These are phyloP conservation scores for Acleris laterana DNA, from an alignment of 2,888 invertebrate genomes.

Conservation along the genomic window DNA sequence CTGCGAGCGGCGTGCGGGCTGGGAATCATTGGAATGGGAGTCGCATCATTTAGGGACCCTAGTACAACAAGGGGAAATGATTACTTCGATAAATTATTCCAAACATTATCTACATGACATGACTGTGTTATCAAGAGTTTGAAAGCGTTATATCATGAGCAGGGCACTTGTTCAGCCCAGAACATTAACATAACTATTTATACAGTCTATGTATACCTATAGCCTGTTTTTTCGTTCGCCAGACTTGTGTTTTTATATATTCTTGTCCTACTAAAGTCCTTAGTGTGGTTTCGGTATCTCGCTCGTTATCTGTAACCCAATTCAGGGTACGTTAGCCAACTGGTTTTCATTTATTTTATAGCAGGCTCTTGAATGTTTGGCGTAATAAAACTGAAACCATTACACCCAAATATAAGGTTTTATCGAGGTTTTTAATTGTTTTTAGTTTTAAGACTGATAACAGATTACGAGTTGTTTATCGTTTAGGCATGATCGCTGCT, in stretches of 20 bases:
- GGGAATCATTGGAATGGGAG: background rate
- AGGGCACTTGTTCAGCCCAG: no score
- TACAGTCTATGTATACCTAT: no score
- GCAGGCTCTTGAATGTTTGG: slow-evolving; percentile 23
- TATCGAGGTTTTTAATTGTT: slow-evolving; percentile 28
- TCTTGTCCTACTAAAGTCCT: slow-evolving; percentile 29
- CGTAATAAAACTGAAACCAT: slow-evolving; percentile 28
- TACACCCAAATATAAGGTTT: slow-evolving; percentile 17
- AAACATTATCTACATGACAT: no score
- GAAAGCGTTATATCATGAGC: no score
- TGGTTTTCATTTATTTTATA: slow-evolving; percentile 29
- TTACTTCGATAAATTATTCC: no score
- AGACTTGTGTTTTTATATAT: slow-evolving; percentile 2
- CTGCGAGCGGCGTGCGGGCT: slow-evolving; percentile 1
- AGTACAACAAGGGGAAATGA: no score
- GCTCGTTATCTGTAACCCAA: slow-evolving; percentile 31
- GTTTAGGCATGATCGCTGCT: background rate
- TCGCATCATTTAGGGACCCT: background rate
- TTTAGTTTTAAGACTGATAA: slow-evolving; percentile 9
- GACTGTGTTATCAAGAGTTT: no score
- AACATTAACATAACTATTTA: no score
- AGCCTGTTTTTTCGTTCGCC: background rate
- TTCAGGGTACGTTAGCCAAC: slow-evolving; percentile 28
- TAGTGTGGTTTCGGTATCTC: slow-evolving; percentile 31
- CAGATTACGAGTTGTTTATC: background rate